Percentiles rank a stretch among this genome's conserved stretches.
phyloP scores from a whole-genome alignment of 2,797 vertebrate genomes.

The Hyperoplus lanceolatus region DNA sequence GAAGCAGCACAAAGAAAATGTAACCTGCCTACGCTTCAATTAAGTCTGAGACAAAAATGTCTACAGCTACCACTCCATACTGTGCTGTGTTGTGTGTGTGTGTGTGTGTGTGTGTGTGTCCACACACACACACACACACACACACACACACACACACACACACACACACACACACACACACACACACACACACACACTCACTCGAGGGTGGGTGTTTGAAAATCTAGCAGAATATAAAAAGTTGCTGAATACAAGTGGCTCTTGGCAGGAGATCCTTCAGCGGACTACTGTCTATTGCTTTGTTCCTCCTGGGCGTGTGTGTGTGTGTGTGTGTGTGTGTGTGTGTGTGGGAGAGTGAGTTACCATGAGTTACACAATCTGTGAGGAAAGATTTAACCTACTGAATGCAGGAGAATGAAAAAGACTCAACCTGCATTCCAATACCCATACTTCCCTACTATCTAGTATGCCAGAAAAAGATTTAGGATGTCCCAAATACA shows the following conservation, averaged over 20 bases:
- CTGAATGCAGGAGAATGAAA: no score
- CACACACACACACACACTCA: conserved; percentile 13
- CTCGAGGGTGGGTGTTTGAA: conserved; percentile 53
- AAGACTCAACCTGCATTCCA: no score
- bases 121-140: conserved; percentile 19
- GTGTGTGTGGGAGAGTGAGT: no score
- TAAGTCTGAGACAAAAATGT: conserved; percentile 72
- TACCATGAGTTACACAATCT: no score
- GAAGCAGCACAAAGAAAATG: neutral
- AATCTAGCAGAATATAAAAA: conserved; percentile 41
- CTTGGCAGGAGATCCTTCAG: conserved; percentile 50
- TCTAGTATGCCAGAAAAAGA: no score
- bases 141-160: conserved; percentile 10
- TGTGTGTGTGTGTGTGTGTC: conserved; percentile 22
- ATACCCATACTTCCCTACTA: no score
- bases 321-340: no score
- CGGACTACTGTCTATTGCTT: conserved; percentile 21
- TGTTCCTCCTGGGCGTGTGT: neutral
- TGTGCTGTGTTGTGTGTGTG: conserved; percentile 30
- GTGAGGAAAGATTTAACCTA: no score
- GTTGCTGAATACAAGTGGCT: conserved; percentile 49
- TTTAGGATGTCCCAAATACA: no score
- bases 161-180: conserved; percentile 19
- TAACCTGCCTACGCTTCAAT: conserved; percentile 72
- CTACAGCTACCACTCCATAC: conserved; percentile 51